Conservation (phyloP, 2,888 invertebrate genomes). For the Ornithoptera alexandrae region DNA sequence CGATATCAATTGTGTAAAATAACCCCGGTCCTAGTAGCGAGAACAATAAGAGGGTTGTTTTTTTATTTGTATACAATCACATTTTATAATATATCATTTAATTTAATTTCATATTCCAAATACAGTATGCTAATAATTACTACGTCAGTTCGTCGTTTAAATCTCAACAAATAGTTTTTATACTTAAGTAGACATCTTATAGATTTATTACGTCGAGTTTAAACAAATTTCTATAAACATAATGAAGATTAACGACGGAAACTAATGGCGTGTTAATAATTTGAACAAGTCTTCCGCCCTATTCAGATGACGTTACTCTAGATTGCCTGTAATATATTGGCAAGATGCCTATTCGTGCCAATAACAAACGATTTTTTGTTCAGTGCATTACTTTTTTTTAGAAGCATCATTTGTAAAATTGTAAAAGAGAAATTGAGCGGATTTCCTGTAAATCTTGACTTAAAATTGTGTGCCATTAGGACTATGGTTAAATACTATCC, state of each 20-base stretch:
- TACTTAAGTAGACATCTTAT: not conserved
- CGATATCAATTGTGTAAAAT: too few relatives aligned
- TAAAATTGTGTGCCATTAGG: too few relatives aligned
- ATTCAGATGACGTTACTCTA: slow-evolving; percentile 15
- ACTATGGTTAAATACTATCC: too few relatives aligned
- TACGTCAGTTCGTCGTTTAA: not conserved
- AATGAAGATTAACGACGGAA: slow-evolving; percentile 16
- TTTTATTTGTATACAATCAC: not conserved
- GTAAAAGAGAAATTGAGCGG: too few relatives aligned
- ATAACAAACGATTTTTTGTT: not conserved
- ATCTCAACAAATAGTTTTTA: not conserved
- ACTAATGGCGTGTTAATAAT: slow-evolving; percentile 22
- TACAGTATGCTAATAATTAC: not conserved
- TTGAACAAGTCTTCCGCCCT: slow-evolving; percentile 22
- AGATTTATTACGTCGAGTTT: slow-evolving; percentile 1
- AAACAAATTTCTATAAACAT: slow-evolving; percentile 15
- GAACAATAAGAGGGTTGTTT: too few relatives aligned
- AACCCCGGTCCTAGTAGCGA: too few relatives aligned
- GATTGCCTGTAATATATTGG: slow-evolving; percentile 16
- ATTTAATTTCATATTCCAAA: not conserved
- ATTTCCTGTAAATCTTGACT: too few relatives aligned
- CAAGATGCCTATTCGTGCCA: slow-evolving; percentile 12
- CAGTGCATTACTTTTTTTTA: not conserved
- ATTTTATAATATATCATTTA: not conserved
- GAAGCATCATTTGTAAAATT: not conserved